Base-by-base conservation (phyloP, 1,140 invertebrate genomes). In the Solenopsis fugax region DNA sequence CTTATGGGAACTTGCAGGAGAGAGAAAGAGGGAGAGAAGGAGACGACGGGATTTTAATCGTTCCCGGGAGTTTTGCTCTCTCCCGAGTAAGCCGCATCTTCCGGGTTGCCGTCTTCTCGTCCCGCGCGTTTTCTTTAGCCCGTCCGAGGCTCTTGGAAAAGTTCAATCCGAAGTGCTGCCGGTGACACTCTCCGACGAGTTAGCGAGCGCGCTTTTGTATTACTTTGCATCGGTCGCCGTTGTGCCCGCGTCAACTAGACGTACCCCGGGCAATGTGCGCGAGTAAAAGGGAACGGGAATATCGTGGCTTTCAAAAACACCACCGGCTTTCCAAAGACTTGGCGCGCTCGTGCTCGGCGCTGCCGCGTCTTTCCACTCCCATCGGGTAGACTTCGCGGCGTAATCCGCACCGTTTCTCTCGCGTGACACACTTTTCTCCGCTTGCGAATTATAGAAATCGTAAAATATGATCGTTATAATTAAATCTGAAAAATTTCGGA, bases 151-250 rank as follows among this genome's bases (percentile, higher is more conserved):
- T 73, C 88, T 88, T 86, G 87, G 82, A 86, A 89, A 86, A 86
- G 82, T 89, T 89, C 87, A 86, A 89, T 89, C 69, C 75, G 75
- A 50, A 86, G 52, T 77, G 62, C 88, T 89, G 88, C 69, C 76
- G 77, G 87, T 89, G 88, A 89, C 88, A 89, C 87, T 86, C 82
- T 73, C 65, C 75, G 71, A 86, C 82, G 82, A 88, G 87, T 89
- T 89, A 89, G 88, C 81, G 75, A 82, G 54, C 71, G 52, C 67
- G 84, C 87, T 89, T 80, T 89, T 89, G 87, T 87, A 86, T 89
- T 87, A 89, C 87, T 89, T 89, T 88, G 82, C 87, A 77, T 88
- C 87, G 76, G 50, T 37, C 81, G 64, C 86, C 62, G 56, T 85
- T 78, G 65, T 88, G 52, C n/a, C 29, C 80, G 64, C 76, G 86